These are phyloP conservation scores for Dicerorhinus sumatrensis DNA, from an alignment of 2,113 vertebrate species.

Conservation along the genomic window DNA sequence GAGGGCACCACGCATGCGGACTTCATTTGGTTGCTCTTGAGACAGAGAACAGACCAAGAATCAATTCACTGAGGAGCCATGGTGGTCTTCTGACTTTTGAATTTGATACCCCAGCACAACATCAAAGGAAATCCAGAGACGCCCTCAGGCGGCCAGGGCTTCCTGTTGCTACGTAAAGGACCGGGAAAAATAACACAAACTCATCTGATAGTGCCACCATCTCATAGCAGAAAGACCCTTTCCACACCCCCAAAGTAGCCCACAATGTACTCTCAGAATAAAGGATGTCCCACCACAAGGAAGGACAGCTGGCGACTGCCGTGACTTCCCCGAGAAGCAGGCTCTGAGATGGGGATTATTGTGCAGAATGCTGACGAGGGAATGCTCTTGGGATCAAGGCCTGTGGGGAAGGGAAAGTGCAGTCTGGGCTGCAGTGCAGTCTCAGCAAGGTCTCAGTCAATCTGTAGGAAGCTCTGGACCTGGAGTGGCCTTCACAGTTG, in stretches of 20 bases:
- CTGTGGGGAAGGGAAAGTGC: background rate
- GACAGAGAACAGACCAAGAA: background rate
- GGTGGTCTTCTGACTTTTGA: background rate
- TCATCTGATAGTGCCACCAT: background rate
- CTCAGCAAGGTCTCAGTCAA: background rate
- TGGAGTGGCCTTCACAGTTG: background rate
- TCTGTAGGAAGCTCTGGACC: background rate
- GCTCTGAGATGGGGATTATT: background rate
- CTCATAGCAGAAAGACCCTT: background rate
- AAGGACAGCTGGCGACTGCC: background rate
- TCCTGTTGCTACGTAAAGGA: background rate
- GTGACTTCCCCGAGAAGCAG: background rate
- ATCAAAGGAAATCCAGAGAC: background rate
- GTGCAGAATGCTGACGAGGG: no score
- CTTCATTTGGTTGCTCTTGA: background rate
- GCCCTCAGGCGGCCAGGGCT: background rate
- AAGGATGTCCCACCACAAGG: background rate
- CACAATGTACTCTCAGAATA: background rate
- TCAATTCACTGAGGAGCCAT: background rate
- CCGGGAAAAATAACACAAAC: background rate
- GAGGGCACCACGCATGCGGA: accelerated
- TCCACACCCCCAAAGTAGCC: background rate
- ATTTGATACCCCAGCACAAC: background rate
- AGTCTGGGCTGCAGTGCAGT: background rate
- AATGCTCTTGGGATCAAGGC: background rate